Evolutionary conservation across 2,888 invertebrate genomes (phyloP), one percentile per base, ranked within the genome.

Genomic region (Sericinus montela): DNA sequence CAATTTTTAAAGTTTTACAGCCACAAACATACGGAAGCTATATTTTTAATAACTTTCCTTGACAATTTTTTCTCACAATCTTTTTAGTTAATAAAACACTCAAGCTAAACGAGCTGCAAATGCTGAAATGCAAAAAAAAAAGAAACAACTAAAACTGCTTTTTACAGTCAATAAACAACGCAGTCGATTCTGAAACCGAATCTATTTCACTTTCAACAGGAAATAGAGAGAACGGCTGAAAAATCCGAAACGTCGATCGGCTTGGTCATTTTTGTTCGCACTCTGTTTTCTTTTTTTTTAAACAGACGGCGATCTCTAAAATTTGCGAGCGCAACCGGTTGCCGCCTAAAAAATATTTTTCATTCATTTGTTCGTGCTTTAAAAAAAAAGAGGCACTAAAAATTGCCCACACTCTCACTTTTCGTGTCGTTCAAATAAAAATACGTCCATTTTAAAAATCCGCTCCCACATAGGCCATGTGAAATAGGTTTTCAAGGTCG

Each of bases 361-460:
- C 69, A 69, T 69, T 71, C 64, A 65, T 67, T 60, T 62, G 63
- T 61, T 56, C 58, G 64, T 44, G 54, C 60, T 55, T 57, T 58
- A 63, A 67, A 19, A 19, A 19, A 19, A 69, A 69, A 62, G 61
- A 58, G 28, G 14, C 54, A 64, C 60, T 62, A 65, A 65, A 66
- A 69, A 67, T 44, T 65, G 61, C 63, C 60, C 58, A 55, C 60
- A 68, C 71, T 67, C 58, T 71, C 71, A 56, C 68, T 67, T 64
- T 67, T 61, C 57, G 55, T 58, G 61, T 62, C 63, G 67, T 65
- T 67, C 68, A 65, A 69, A 69, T 69, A 67, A 67, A 69, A 69
- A 65, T 59, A 56, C 63, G 52, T 57, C 45, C 53, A 55, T 56
- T 58, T 57, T 53, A 60, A 58, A 57, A 57, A 65, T 66, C 62